Evolutionary conservation across 2,797 vertebrate genomes (phyloP).

Genomic region (Chloroceryle amazona): DNA sequence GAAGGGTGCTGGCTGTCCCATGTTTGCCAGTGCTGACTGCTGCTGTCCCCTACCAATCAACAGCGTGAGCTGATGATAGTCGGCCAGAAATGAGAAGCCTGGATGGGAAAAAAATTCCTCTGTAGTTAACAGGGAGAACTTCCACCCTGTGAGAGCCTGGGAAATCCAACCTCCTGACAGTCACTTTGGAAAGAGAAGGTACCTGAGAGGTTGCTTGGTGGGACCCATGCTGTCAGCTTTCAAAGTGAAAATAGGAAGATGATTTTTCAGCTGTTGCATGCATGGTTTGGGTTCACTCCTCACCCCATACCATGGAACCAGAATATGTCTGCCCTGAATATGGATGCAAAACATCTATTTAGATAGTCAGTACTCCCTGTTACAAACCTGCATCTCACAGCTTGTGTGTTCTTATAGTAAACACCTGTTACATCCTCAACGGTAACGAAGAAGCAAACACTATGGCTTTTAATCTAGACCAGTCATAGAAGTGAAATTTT

Average conservation of each 20-base stretch:
- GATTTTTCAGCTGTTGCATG: neutral
- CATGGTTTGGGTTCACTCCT: neutral
- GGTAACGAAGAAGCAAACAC: neutral
- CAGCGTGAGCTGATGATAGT: accelerated
- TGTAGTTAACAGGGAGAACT: neutral
- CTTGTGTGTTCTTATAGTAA: neutral
- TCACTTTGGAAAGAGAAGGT: neutral
- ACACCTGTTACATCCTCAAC: neutral
- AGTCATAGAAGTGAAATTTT: neutral
- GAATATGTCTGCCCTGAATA: neutral
- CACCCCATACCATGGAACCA: accelerated
- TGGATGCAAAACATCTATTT: neutral
- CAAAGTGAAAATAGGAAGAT: neutral
- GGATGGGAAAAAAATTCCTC: neutral
- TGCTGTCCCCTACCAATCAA: neutral
- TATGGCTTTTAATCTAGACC: neutral
- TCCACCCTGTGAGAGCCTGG: neutral
- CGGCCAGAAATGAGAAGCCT: neutral
- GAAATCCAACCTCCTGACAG: neutral
- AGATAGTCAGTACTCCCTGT: neutral
- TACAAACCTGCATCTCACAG: neutral
- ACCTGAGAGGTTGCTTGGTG: neutral
- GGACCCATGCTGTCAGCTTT: neutral
- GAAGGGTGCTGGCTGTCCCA: neutral
- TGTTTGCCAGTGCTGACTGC: neutral